Percentiles rank a stretch among this genome's conserved stretches.
Evolutionary conservation across 92 coral and sea anemone species (phyloP).

Genomic region (Phenganax stokvisi): DNA sequence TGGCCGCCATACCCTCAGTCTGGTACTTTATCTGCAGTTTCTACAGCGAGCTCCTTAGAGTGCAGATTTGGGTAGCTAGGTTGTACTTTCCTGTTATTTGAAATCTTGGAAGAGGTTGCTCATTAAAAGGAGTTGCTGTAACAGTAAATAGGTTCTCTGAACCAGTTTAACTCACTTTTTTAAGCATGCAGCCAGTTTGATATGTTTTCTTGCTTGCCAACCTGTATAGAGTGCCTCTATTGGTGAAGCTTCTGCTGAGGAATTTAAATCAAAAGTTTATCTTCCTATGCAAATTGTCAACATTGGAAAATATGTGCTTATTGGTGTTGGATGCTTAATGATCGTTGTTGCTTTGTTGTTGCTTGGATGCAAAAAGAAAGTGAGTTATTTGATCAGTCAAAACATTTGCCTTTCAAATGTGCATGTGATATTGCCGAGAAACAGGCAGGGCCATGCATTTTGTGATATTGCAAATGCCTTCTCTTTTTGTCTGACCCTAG

Average conservation of each 20-base stretch:
- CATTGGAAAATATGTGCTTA: slow-evolving; percentile 33
- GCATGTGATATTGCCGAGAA: background rate
- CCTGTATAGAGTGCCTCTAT: slow-evolving; percentile 20
- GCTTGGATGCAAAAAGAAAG: background rate
- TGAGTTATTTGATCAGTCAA: background rate
- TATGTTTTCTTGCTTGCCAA: background rate
- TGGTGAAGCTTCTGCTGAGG: slow-evolving; percentile 21
- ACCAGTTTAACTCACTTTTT: background rate
- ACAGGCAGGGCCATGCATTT: background rate
- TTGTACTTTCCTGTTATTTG: background rate
- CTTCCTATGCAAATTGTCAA: slow-evolving; percentile 9
- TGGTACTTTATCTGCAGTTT: too few species aligned
- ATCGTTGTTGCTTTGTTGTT: slow-evolving; percentile 6
- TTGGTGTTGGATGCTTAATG: slow-evolving; percentile 25
- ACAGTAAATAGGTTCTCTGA: background rate
- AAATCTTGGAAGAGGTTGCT: too few species aligned
- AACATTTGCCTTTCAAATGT: background rate
- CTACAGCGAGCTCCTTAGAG: too few species aligned
- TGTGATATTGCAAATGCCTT: too few species aligned
- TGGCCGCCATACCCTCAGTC: too few species aligned
- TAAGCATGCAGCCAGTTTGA: background rate
- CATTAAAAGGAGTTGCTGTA: background rate
- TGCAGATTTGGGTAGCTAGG: too few species aligned
- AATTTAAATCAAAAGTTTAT: slow-evolving; percentile 23
- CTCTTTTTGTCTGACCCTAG: too few species aligned